phyloP scores from a whole-genome alignment of 2,113 vertebrate species.

The Cyrtonyx montezumae region DNA sequence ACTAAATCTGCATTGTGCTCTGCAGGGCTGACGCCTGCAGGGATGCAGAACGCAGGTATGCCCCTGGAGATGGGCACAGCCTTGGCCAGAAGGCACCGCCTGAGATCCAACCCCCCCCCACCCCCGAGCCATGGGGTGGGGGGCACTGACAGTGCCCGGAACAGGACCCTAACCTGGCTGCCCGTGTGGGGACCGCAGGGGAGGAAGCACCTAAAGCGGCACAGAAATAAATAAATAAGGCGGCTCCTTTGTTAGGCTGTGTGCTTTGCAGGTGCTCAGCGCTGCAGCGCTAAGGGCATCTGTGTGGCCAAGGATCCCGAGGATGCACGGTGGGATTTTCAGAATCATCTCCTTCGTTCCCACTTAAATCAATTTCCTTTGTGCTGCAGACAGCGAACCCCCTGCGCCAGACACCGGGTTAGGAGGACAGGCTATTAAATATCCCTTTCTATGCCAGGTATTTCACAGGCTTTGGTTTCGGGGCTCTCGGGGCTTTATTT shows the following conservation, averaged over 20 bases:
- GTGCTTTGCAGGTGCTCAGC: not conserved
- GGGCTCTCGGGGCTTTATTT: not conserved
- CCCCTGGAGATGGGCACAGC: not conserved
- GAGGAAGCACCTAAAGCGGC: not conserved
- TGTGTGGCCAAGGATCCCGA: not conserved
- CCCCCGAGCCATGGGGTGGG: not conserved
- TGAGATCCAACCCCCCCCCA: not conserved
- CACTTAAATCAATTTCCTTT: not conserved
- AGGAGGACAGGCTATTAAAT: fast-evolving
- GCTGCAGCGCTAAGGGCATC: not conserved
- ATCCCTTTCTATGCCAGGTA: fast-evolving
- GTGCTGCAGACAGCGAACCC: not conserved
- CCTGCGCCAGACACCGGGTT: not conserved
- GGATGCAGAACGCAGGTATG: conserved; percentile 12
- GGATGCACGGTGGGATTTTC: not conserved
- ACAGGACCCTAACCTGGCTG: no score
- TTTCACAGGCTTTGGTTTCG: not conserved
- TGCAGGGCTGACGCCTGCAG: not conserved
- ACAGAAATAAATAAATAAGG: not conserved
- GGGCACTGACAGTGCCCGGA: not conserved
- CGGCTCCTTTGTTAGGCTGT: not conserved
- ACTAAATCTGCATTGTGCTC: conserved; percentile 56
- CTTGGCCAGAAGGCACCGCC: not conserved
- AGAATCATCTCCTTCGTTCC: not conserved
- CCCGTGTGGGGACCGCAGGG: not conserved